Base-by-base conservation (phyloP, 2,797 vertebrate genomes). In the Yasuhikotakia modesta region DNA sequence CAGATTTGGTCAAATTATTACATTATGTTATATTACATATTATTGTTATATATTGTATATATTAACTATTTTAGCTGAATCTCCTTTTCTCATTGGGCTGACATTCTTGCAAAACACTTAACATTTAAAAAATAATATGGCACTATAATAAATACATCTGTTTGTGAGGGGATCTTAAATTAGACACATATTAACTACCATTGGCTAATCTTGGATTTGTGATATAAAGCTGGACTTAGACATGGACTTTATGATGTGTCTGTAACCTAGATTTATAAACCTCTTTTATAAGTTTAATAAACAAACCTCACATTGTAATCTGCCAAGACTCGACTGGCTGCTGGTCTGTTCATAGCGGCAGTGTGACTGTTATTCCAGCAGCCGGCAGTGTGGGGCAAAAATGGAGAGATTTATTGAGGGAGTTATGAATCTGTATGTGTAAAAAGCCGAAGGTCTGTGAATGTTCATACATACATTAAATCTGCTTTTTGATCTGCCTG, bases 121-220 rank as follows among this genome's bases (percentile, higher is more conserved):
- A 43, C 14, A 22, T 57, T 61, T 2, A 55, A 32, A n/a, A 30
- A 6, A 13, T 43, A 8, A 35, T 43, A 43, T 22, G 64, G 14
- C 19, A 5, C 48, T 76, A 60, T 58, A n/a, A n/a, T n/a, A n/a
- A n/a, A n/a, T n/a, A 13, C 58, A 35, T 46, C 52, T 58, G 32
- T 61, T 32, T 48, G 13, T 69, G 8, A 67, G 48, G 5, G 50
- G 21, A 8, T 68, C 22, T 32, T 48, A n/a, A 39, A n/a, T 68
- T 50, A 27, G 66, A 14, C 45, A 61, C 55, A 50, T 5, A 77
- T 69, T 69, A 77, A 69, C 75, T 61, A 16, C 32, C 43, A 53
- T 69, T 43, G 10, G 10, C 39, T 11, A 11, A 2, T 43, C 35
- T 58, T 60, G 70, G 46, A 69, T n/a, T 46, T 30, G 4, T 45